Conservation (phyloP, 2,888 invertebrate species). For the Apotomis capreana region DNA sequence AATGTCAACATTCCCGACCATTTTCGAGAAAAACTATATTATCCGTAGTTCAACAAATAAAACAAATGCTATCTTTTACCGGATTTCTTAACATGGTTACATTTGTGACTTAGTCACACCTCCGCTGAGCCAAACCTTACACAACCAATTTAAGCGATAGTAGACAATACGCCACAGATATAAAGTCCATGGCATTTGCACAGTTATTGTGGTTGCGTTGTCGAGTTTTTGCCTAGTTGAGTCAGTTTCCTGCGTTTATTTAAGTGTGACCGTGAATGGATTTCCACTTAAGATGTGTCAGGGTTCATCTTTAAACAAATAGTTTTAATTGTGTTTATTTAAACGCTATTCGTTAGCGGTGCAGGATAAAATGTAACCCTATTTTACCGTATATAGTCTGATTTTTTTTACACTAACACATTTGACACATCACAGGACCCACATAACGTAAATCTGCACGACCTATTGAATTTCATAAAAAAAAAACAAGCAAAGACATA, state of each 20-base stretch:
- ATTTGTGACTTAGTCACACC: conserved; percentile 27
- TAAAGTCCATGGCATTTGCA: neutral
- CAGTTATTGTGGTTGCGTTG: neutral
- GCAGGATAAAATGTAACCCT: too few species aligned
- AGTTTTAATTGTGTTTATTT: neutral
- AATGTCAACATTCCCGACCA: too few species aligned
- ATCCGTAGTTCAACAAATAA: neutral
- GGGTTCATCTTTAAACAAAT: conserved; percentile 15
- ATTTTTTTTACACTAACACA: too few species aligned
- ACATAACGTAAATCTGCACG: too few species aligned
- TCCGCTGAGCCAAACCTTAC: neutral
- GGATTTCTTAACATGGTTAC: conserved; percentile 6
- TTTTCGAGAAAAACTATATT: too few species aligned
- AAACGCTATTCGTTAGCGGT: too few species aligned
- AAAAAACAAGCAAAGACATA: too few species aligned
- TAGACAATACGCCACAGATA: neutral
- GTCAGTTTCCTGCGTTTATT: conserved; percentile 23
- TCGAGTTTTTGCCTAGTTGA: conserved; percentile 12
- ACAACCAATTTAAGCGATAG: neutral
- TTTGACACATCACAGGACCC: too few species aligned
- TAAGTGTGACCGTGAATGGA: conserved; percentile 20
- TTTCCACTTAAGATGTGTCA: conserved; percentile 28
- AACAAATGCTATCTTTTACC: conserved; percentile 13
- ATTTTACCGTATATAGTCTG: too few species aligned
- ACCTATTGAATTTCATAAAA: too few species aligned